These are phyloP conservation scores for Actinia tenebrosa DNA, from an alignment of 64 coral and sea anemone genomes.

Conservation along the genomic window DNA sequence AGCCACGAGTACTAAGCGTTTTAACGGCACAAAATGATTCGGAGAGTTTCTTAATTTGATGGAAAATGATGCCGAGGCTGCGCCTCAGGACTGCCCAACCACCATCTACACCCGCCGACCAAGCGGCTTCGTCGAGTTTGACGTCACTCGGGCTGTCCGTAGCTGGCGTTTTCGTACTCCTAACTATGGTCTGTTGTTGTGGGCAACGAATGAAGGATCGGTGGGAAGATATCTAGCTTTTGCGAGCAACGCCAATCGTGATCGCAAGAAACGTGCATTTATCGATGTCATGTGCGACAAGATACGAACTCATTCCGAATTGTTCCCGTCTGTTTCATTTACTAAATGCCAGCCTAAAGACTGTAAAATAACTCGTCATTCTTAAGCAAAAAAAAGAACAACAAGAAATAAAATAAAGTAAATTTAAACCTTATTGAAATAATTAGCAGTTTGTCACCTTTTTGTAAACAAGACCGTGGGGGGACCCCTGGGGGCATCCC, in stretches of 20 bases:
- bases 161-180: slow-evolving; percentile 27
- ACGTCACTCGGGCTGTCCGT: slow-evolving; percentile 49
- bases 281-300: slow-evolving; percentile 43
- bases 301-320: no score
- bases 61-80: slow-evolving; percentile 38
- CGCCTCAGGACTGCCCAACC: slow-evolving; percentile 21
- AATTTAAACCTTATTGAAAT: no score
- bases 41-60: slow-evolving; percentile 31
- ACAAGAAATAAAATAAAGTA: no score
- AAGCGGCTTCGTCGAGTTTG: slow-evolving; percentile 67
- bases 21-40: background rate
- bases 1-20: background rate
- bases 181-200: slow-evolving; percentile 56
- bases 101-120: slow-evolving; percentile 47
- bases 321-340: no score
- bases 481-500: no score
- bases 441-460: no score
- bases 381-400: no score
- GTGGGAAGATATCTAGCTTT: slow-evolving; percentile 53
- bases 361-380: no score
- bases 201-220: slow-evolving; percentile 38
- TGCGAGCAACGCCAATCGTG: slow-evolving; percentile 52
- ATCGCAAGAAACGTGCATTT: slow-evolving; percentile 36
- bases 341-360: no score
- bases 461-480: no score